Conservation (phyloP, 2,113 vertebrate genomes). For the Rhea americana region DNA sequence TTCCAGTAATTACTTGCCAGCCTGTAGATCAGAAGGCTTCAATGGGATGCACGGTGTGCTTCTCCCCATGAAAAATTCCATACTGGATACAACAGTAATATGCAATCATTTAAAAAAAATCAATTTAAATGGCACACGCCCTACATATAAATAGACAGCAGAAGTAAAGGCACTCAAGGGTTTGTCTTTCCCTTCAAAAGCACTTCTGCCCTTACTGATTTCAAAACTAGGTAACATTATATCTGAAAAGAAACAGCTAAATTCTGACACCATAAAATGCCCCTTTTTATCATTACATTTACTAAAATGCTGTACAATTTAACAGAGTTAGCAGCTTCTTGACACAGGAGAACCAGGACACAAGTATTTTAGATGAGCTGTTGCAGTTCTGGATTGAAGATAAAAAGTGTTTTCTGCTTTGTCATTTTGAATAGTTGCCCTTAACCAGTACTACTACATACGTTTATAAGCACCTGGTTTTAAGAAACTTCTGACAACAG, state of each 20-base stretch:
- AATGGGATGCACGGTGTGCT: no score
- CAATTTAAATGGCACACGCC: no score
- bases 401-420: no score
- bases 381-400: not conserved
- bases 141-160: no score
- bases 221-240: not conserved
- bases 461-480: not conserved
- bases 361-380: not conserved
- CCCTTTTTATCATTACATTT: not conserved
- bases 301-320: not conserved
- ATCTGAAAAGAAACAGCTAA: not conserved
- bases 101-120: not conserved
- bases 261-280: not conserved
- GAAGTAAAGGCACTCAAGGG: no score
- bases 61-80: not conserved
- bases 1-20: not conserved
- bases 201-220: not conserved
- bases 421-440: not conserved
- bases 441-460: not conserved
- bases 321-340: not conserved
- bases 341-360: not conserved
- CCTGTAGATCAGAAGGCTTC: not conserved
- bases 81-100: not conserved
- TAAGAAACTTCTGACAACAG: no score
- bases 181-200: not conserved